phyloP scores from a whole-genome alignment of 2,888 invertebrate genomes.

The Ryuthela nishihirai region DNA sequence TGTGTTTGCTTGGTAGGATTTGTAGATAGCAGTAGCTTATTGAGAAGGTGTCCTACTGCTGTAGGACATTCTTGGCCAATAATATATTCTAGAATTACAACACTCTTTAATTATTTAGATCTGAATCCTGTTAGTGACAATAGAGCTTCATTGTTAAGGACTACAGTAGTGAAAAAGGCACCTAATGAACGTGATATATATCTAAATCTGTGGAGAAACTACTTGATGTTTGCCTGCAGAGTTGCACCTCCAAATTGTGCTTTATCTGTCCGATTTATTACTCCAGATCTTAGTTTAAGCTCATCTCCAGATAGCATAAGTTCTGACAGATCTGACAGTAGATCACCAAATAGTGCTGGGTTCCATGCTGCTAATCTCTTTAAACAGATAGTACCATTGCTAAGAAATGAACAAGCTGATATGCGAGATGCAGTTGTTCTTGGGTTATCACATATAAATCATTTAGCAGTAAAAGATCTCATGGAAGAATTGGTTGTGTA shows the following conservation, averaged over 20 bases:
- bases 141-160: slow-evolving; percentile 82
- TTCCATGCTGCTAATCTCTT: slow-evolving; percentile 77
- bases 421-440: slow-evolving; percentile 90
- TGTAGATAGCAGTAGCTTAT: slow-evolving; percentile 78
- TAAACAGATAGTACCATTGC: slow-evolving; percentile 84
- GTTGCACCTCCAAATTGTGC: slow-evolving; percentile 87
- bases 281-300: slow-evolving; percentile 84
- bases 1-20: slow-evolving; percentile 83
- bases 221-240: slow-evolving; percentile 92
- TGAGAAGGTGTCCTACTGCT: slow-evolving; percentile 78
- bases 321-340: slow-evolving; percentile 73
- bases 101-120: slow-evolving; percentile 88
- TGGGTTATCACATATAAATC: slow-evolving; percentile 92
- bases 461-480: slow-evolving; percentile 89
- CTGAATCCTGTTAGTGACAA: slow-evolving; percentile 94
- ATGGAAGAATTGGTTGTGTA: slow-evolving; percentile 91
- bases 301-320: slow-evolving; percentile 61
- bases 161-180: slow-evolving; percentile 71
- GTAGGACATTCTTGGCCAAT: slow-evolving; percentile 93
- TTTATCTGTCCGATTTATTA: slow-evolving; percentile 73
- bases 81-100: slow-evolving; percentile 82
- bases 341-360: slow-evolving; percentile 57
- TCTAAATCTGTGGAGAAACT: slow-evolving; percentile 96
- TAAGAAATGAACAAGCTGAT: slow-evolving; percentile 89
- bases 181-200: slow-evolving; percentile 91